Evolutionary conservation across 2,888 invertebrate genomes (phyloP).

Genomic region (Acheta domesticus): DNA sequence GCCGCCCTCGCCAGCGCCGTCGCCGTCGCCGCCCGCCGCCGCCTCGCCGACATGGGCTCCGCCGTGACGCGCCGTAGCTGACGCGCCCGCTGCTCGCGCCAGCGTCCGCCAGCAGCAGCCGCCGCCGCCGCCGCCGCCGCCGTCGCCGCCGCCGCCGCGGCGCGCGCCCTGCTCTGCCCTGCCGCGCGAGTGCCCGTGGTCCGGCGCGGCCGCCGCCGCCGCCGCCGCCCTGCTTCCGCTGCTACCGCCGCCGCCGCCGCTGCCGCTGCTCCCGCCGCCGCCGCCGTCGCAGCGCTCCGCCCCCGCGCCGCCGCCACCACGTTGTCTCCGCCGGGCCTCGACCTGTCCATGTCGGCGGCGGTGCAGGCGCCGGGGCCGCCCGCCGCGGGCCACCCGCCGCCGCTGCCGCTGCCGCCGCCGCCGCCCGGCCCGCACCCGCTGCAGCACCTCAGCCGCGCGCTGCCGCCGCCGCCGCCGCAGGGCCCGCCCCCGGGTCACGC

Average conservation of each 20-base stretch:
- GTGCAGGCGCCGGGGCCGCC: constrained; percentile 39
- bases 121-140: not conserved
- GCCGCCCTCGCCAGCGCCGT: not conserved
- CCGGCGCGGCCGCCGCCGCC: constrained; percentile 26
- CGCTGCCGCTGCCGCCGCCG: constrained; percentile 36
- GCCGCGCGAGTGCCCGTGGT: constrained; percentile 30
- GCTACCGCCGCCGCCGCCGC: constrained; percentile 32
- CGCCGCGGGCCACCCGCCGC: constrained; percentile 35
- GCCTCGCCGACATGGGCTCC: not conserved
- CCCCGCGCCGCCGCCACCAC: constrained; percentile 38
- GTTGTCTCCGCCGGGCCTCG: constrained; percentile 48
- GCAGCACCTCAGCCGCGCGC: constrained; percentile 41
- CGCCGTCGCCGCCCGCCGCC: not conserved
- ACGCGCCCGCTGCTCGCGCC: not conserved
- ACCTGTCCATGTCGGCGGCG: constrained; percentile 50
- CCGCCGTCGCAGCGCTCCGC: constrained; percentile 29
- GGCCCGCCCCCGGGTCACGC: constrained; percentile 33
- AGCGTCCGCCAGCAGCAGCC: not conserved
- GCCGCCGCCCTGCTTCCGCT: not conserved
- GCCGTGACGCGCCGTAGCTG: not conserved
- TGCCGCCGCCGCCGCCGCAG: constrained; percentile 39
- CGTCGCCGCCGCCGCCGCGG: not conserved
- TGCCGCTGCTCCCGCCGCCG: not conserved
- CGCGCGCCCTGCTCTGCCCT: constrained; percentile 22
- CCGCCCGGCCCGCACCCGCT: constrained; percentile 39